These are phyloP conservation scores for Cotesia vestalis DNA, from an alignment of 1,140 invertebrate species.

Conservation along the genomic window DNA sequence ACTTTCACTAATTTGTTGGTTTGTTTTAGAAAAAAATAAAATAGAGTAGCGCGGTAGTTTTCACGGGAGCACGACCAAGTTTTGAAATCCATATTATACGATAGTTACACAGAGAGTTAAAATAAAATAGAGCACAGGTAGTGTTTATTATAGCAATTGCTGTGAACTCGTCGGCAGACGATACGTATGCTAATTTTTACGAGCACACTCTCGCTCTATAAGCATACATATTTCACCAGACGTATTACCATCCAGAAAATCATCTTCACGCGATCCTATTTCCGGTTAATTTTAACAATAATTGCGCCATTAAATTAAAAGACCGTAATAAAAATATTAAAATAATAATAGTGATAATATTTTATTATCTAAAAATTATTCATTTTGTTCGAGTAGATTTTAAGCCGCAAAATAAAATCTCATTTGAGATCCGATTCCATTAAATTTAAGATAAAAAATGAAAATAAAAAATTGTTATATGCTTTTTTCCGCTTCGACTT, in stretches of 20 bases:
- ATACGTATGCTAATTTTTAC: slow-evolving; percentile 24
- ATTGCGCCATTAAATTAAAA: background rate
- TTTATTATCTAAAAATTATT: background rate
- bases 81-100: too few species aligned
- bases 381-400: background rate
- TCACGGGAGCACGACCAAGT: too few species aligned
- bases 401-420: background rate
- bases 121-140: slow-evolving; percentile 16
- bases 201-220: background rate
- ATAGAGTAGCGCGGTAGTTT: too few species aligned
- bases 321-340: background rate
- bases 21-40: too few species aligned
- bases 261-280: slow-evolving; percentile 4
- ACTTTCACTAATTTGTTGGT: too few species aligned
- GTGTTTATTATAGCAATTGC: slow-evolving; percentile 22
- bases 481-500: slow-evolving; percentile 1
- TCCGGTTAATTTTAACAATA: slow-evolving; percentile 10
- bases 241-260: background rate
- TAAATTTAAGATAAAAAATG: background rate
- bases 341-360: background rate
- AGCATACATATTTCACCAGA: slow-evolving; percentile 19
- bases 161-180: slow-evolving; percentile 15
- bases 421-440: background rate
- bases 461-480: background rate
- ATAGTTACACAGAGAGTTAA: background rate